Percentiles rank a stretch among this genome's conserved stretches.
Evolutionary conservation across 2,113 vertebrate species (phyloP).

Genomic region (Phrynosoma blainvillii): DNA sequence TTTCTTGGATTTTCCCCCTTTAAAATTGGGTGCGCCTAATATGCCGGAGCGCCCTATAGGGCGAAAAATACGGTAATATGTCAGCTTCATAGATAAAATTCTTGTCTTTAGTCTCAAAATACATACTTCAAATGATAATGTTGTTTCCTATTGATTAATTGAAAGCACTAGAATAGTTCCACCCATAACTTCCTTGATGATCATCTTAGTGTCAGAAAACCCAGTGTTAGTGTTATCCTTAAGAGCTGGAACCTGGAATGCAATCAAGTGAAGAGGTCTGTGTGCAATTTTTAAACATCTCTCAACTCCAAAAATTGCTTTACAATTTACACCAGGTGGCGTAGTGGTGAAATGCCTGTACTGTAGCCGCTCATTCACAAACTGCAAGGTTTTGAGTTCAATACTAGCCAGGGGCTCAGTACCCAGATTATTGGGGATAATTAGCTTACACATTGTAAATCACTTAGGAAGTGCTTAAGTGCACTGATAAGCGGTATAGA

Average conservation of each 20-base stretch:
- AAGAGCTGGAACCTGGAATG: not conserved
- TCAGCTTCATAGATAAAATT: not conserved
- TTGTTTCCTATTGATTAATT: not conserved
- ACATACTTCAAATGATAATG: not conserved
- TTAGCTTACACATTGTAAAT: too few relatives aligned
- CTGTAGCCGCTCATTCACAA: too few relatives aligned
- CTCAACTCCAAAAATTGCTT: not conserved
- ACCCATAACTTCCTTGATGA: not conserved
- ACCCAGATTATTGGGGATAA: too few relatives aligned
- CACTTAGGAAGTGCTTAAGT: too few relatives aligned
- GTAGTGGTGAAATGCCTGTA: not conserved
- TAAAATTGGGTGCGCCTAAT: too few relatives aligned
- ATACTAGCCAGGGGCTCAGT: too few relatives aligned
- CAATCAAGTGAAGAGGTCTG: too few relatives aligned
- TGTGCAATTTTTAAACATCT: not conserved
- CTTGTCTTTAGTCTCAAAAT: not conserved
- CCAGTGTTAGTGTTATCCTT: not conserved
- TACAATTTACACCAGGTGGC: not conserved
- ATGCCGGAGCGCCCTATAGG: too few relatives aligned
- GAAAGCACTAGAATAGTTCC: not conserved
- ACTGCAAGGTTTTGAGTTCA: too few relatives aligned
- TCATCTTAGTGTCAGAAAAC: not conserved
- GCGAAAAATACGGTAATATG: too few relatives aligned
- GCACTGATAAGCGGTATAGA: too few relatives aligned
- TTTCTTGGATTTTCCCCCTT: too few relatives aligned